These are phyloP conservation scores for Drosophila tripunctata DNA, from an alignment of 2,888 invertebrate species.

Conservation along the genomic window DNA sequence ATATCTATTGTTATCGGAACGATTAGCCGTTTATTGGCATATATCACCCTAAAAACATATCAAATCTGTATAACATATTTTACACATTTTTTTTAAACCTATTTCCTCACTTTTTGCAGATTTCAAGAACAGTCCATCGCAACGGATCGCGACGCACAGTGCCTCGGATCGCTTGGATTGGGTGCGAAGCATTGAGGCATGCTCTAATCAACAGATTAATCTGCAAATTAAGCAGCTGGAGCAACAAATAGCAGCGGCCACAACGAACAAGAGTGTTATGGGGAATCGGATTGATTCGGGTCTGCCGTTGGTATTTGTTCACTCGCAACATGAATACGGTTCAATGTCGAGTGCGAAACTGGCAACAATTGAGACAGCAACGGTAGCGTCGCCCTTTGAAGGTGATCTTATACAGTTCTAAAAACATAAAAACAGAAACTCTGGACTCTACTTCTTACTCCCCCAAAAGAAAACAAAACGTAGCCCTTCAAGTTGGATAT, in stretches of 20 bases:
- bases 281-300: conserved; percentile 85
- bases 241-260: conserved; percentile 85
- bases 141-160: conserved; percentile 91
- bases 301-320: conserved; percentile 86
- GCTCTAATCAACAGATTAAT: conserved; percentile 93
- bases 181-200: conserved; percentile 92
- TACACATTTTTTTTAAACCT: no score
- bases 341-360: conserved; percentile 1
- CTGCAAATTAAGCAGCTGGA: conserved; percentile 87
- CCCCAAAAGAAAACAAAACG: no score
- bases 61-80: no score
- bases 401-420: conserved; percentile 86
- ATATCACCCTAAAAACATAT: no score
- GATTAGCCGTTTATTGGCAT: no score
- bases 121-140: conserved; percentile 92
- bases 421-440: no score
- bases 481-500: conserved; percentile 27
- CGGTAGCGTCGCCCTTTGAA: conserved; percentile 84
- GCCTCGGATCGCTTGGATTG: conserved; percentile 93
- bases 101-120: conserved; percentile 86
- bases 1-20: no score
- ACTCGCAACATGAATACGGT: neutral
- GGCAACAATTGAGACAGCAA: neutral
- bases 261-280: conserved; percentile 43
- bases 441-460: no score